phyloP scores from a whole-genome alignment of 2,113 vertebrate species.

The Oreochromis spilurus region DNA sequence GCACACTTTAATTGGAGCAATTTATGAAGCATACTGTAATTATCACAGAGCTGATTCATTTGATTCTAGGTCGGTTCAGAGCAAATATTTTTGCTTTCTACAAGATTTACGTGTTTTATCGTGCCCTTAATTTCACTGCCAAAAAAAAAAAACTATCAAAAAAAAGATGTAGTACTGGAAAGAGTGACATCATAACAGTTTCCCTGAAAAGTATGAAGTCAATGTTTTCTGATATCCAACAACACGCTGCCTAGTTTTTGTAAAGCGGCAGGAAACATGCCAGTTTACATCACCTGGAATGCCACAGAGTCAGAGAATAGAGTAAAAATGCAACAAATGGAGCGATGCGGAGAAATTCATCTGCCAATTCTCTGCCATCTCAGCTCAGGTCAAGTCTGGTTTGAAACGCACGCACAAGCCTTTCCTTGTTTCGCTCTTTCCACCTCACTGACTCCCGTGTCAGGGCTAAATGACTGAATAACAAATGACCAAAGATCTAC shows the following conservation, averaged over 20 bases:
- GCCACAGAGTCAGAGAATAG: constrained; percentile 16
- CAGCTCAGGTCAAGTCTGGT: neutral
- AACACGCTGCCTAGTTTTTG: constrained; percentile 9
- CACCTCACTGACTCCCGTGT: constrained; percentile 12
- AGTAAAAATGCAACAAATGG: constrained; percentile 18
- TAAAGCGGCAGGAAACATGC: constrained; percentile 18
- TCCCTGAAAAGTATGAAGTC: neutral
- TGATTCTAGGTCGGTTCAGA: accelerated
- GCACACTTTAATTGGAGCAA: neutral
- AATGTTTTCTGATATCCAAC: constrained; percentile 1
- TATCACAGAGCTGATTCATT: neutral
- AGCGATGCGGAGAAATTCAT: constrained; percentile 30
- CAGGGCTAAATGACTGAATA: constrained; percentile 42
- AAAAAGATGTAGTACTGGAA: neutral
- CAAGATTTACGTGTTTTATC: neutral
- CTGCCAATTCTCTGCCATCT: constrained; percentile 39
- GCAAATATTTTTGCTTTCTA: neutral
- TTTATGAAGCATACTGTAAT: neutral
- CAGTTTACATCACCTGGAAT: constrained; percentile 52
- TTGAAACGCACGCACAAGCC: constrained; percentile 10
- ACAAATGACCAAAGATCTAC: constrained; percentile 19
- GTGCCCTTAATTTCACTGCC: neutral
- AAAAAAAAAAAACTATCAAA: neutral
- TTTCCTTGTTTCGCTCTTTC: constrained; percentile 37
- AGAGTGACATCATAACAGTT: constrained; percentile 19